These are phyloP conservation scores for Danio tinwini DNA, from an alignment of 2,797 vertebrate species.

Conservation along the genomic window DNA sequence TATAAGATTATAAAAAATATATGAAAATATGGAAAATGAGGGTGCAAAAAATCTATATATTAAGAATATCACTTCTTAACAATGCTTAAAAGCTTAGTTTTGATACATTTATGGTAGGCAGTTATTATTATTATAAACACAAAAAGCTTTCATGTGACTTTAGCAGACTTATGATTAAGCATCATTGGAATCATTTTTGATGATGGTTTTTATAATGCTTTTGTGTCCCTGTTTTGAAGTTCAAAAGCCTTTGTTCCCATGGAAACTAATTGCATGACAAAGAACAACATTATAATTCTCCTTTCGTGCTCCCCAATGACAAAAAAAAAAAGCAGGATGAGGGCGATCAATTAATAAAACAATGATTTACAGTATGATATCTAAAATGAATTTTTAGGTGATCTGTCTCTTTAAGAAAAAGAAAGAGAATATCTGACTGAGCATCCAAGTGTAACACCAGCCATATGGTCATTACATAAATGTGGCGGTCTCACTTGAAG, in stretches of 20 bases:
- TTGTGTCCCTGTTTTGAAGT: not conserved
- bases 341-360: not conserved
- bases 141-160: not conserved
- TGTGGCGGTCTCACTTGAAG: constrained; percentile 15
- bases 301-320: not conserved
- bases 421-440: not conserved
- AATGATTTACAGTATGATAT: no score
- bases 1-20: no score
- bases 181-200: not conserved
- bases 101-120: no score
- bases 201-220: not conserved
- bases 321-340: not conserved
- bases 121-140: no score
- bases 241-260: not conserved
- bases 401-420: constrained; percentile 32
- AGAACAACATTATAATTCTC: not conserved
- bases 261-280: not conserved
- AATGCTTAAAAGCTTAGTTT: no score
- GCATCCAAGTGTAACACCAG: constrained; percentile 43
- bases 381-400: not conserved
- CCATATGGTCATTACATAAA: constrained; percentile 53
- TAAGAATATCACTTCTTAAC: no score
- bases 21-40: no score
- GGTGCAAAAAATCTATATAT: no score
- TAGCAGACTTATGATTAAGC: not conserved